Conservation (phyloP, 2,797 vertebrate species). For the Pangasius larnaudii region DNA sequence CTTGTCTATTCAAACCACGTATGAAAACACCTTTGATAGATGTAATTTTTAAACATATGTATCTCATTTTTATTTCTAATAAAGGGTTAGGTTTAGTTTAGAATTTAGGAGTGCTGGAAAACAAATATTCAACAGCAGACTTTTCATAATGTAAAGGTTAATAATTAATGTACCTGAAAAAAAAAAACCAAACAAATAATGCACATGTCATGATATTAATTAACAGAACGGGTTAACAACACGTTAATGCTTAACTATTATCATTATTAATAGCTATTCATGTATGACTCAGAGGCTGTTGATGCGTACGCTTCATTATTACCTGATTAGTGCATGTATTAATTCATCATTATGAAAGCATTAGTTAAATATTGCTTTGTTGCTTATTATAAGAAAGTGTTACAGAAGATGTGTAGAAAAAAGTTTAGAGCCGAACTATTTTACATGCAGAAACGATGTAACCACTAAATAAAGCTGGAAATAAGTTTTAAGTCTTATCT, state of each 20-base stretch:
- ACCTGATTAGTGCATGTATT: background rate
- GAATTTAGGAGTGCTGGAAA: background rate
- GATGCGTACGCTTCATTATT: background rate
- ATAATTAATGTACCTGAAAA: background rate
- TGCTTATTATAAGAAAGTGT: background rate
- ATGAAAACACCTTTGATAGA: background rate
- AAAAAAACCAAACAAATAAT: background rate
- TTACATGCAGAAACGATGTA: background rate
- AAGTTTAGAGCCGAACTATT: background rate
- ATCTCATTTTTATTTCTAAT: background rate
- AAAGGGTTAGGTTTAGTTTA: background rate
- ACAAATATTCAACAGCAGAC: background rate
- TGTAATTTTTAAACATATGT: background rate
- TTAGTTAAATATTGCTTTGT: background rate
- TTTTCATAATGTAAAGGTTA: background rate
- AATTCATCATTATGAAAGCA: background rate
- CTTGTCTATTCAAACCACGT: background rate
- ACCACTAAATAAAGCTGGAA: background rate
- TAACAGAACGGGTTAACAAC: background rate
- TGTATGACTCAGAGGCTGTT: background rate
- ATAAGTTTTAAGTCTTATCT: background rate
- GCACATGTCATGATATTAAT: background rate
- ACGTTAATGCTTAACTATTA: background rate
- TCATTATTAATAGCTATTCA: slow-evolving; percentile 4
- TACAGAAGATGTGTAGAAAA: background rate